A percentile compares a stretch with the other conserved stretches of the same genome.
These are phyloP conservation scores for Hemitrygon akajei DNA, from an alignment of 2,797 vertebrate species.

Conservation along the genomic window DNA sequence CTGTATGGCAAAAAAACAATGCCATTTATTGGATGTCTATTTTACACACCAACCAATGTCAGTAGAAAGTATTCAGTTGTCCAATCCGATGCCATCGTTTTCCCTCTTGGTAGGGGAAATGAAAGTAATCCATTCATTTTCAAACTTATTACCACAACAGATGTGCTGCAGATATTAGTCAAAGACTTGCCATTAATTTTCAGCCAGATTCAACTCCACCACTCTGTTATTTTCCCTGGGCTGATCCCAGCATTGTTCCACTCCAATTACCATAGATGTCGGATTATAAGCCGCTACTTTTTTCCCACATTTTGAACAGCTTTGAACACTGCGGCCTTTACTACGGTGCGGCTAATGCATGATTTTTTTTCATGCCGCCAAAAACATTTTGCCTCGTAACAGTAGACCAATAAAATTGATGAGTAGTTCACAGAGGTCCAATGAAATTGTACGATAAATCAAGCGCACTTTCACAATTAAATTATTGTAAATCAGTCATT, in stretches of 20 bases:
- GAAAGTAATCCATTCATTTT: neutral
- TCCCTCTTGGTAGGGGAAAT: neutral
- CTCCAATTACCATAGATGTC: too few relatives aligned
- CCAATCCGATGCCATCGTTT: neutral
- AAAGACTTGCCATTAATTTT: neutral
- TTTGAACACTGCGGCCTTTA: too few relatives aligned
- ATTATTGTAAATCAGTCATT: too few relatives aligned
- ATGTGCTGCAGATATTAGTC: neutral
- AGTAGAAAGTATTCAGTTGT: neutral
- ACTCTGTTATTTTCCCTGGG: neutral
- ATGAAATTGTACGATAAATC: too few relatives aligned
- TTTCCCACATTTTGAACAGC: too few relatives aligned
- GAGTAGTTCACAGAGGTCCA: too few relatives aligned
- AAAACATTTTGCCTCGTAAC: too few relatives aligned
- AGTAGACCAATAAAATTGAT: too few relatives aligned
- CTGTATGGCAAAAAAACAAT: neutral
- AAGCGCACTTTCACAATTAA: too few relatives aligned
- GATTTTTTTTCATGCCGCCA: too few relatives aligned
- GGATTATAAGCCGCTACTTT: too few relatives aligned
- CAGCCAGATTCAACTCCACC: neutral
- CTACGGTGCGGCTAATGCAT: too few relatives aligned
- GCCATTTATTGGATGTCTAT: neutral
- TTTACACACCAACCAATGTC: neutral
- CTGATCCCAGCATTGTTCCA: neutral
- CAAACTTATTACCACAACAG: neutral